Base-by-base conservation (phyloP, 2,113 vertebrate genomes). In the Stomatorhinus ivindoensis region DNA sequence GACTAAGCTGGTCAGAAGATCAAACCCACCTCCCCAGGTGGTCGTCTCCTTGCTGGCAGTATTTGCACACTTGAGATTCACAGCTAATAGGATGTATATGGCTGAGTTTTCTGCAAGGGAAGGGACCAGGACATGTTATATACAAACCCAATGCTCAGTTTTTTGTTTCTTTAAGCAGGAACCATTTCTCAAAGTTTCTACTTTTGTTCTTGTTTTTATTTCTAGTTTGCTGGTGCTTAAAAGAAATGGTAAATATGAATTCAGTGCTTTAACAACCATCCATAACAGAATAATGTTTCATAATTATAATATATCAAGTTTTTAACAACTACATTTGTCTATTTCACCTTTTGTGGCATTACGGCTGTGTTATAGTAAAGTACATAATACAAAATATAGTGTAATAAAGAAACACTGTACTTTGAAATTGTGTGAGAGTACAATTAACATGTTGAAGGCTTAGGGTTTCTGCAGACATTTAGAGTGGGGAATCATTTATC, bases 41-140 rank as follows among this genome's bases (percentile, higher is more conserved):
- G 31, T n/a, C 3, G 7, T 31, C 35, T 87, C 87, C 39, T 58
- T 42, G 31, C 39, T 61, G 87, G 55, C 87, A 87, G 53, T 93
- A 93, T 95, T 94, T 94, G 94, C 93, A 94, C 95, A 94, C 95
- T 95, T 95, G 94, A 93, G 93, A 94, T 95, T 94, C 94, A 27
- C 93, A 95, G 94, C 95, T 96, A 96, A 96, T 96, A 96, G 94
- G 95, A 93, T 91, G 95, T 96, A 94, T 96, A 96, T 93, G 96
- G 96, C 95, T 96, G 95, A 93, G 96, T 96, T 94, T 96, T 96
- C 96, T 96, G 95, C 91, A 94, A 94, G 95, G 94, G 85, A 95
- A 96, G 93, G 94, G 93, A 94, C 92, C 93, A 94, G 93, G 94
- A 91, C 93, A 93, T 94, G 7, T 92, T 94, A 94, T 93, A 92